Evolutionary conservation across 2,113 vertebrate genomes (phyloP).

Genomic region (Triplophysa rosa): DNA sequence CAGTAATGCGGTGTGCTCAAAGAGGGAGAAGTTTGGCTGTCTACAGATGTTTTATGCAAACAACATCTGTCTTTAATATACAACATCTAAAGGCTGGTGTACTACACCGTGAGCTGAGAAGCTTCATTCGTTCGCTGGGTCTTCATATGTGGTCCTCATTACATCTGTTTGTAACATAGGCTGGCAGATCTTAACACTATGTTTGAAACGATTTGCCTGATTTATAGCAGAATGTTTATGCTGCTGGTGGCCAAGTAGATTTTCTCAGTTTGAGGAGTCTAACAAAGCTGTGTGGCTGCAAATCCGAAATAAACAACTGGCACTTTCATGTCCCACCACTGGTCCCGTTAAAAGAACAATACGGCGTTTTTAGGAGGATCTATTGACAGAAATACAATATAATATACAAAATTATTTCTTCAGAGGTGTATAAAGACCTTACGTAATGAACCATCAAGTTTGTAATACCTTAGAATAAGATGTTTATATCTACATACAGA

Average conservation of each 20-base stretch:
- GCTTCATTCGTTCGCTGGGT: neutral
- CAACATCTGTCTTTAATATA: constrained; percentile 31
- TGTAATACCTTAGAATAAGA: too few relatives aligned
- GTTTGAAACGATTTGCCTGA: neutral
- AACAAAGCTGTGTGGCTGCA: too few relatives aligned
- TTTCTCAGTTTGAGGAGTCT: too few relatives aligned
- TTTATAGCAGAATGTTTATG: constrained; percentile 7
- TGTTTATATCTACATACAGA: too few relatives aligned
- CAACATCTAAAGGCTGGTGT: neutral
- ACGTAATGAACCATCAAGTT: too few relatives aligned
- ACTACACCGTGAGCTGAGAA: neutral
- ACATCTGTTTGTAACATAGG: constrained; percentile 22
- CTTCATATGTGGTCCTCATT: neutral
- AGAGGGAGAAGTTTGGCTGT: neutral
- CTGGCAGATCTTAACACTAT: neutral
- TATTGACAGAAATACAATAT: too few relatives aligned
- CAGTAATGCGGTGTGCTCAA: neutral
- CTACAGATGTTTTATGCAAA: constrained; percentile 9
- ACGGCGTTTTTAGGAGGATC: too few relatives aligned
- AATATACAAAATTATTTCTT: too few relatives aligned
- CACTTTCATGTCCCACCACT: neutral
- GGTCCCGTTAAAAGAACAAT: too few relatives aligned
- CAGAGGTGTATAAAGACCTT: too few relatives aligned
- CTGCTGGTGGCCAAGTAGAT: constrained; percentile 9
- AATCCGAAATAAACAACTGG: neutral